Percentiles rank a stretch among this genome's conserved stretches.
Evolutionary conservation across 2,113 vertebrate genomes (phyloP).

Genomic region (Rhodinocichla rosea): DNA sequence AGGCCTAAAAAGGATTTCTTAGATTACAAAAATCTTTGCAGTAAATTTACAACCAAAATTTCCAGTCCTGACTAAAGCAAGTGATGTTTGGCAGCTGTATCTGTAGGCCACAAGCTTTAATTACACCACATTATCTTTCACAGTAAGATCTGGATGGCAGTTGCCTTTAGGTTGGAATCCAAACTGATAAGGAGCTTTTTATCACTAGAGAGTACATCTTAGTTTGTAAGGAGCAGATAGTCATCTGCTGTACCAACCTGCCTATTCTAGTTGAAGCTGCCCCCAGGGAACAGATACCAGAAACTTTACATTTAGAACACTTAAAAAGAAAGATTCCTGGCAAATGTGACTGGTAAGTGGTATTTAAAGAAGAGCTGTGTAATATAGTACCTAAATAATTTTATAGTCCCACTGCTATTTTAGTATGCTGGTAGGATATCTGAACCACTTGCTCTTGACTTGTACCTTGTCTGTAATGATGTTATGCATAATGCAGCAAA

Average conservation of each 20-base stretch:
- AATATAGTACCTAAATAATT: conserved; percentile 61
- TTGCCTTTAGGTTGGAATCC: conserved; percentile 67
- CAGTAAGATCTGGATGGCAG: conserved; percentile 65
- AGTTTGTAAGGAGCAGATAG: conserved; percentile 47
- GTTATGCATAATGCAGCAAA: conserved; percentile 76
- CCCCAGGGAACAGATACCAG: conserved; percentile 65
- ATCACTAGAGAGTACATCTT: conserved; percentile 11
- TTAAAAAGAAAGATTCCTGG: conserved; percentile 51
- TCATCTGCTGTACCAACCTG: conserved; percentile 60
- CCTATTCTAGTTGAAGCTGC: conserved; percentile 42
- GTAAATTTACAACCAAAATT: conserved; percentile 48
- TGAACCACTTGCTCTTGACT: conserved; percentile 58
- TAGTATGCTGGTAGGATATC: conserved; percentile 52
- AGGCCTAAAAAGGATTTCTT: background rate
- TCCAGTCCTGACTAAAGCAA: background rate
- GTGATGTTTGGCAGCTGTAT: background rate
- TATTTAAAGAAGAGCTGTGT: conserved; percentile 50
- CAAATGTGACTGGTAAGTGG: conserved; percentile 48
- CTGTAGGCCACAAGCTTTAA: conserved; percentile 42
- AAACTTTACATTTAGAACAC: conserved; percentile 57
- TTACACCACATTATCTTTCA: conserved; percentile 63
- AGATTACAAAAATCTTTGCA: conserved; percentile 7
- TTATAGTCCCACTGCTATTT: conserved; percentile 59
- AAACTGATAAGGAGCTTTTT: conserved; percentile 72
- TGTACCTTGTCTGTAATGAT: conserved; percentile 69